Evolutionary conservation across 2,113 vertebrate species (phyloP), one percentile per base, ranked within the genome.

Genomic region (Phainopepla nitens): DNA sequence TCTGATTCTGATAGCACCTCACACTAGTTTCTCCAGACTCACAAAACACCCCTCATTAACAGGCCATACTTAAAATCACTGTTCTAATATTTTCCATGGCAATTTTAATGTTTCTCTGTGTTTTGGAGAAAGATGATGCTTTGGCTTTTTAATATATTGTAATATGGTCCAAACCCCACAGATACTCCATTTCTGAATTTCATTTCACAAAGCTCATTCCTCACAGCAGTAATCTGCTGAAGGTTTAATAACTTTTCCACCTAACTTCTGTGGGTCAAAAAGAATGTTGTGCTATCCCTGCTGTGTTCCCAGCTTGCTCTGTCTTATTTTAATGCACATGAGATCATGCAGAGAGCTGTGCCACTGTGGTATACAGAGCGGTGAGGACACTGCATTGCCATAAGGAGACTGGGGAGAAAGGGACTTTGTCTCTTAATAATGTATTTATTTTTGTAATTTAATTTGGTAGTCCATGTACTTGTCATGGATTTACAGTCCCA

Each of bases 221-320:
- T 94, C 42, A 50, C 60, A 58, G 39, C 93, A 88, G 80, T 90
- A 92, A 80, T 73, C 56, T 90, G 39, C 71, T 89, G 56, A 89
- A 92, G 66, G 39, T 83, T 83, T 97, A 94, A 60, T 94, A 95
- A 92, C 60, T 94, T 92, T 41, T 75, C 51, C 33, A 49, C 11
- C 5, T 90, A 91, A 89, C 72, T 92, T 96, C 50, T 81, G 33
- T 57, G 76, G 86, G 80, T 92, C 89, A 71, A 12, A 71, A 80
- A 77, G 57, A 91, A 53, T 75, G 70, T 45, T 72, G 42, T 42
- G 27, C 72, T 47, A 56, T 58, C 56, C 42, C 22, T 85, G 76
- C 89, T 94, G 66, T 77, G 66, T 92, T 88, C 47, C 66, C 82
- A 90, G 82, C 45, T 88, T 94, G 90, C 80, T 87, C 78, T 95